Base-by-base conservation (phyloP, 64 coral and sea anemone species). In the Catalaphyllia jardinei region DNA sequence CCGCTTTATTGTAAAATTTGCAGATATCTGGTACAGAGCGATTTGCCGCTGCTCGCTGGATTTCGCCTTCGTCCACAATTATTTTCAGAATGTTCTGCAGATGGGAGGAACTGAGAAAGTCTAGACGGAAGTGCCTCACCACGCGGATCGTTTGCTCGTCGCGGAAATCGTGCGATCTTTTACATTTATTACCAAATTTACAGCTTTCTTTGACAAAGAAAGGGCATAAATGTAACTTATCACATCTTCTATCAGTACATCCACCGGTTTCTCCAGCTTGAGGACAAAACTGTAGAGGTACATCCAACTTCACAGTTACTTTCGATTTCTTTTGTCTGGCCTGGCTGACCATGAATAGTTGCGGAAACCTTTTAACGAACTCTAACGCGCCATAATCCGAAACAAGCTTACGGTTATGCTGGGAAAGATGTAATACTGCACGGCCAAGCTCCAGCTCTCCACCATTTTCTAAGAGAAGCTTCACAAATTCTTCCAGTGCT, bases 1-100 rank as follows among this genome's bases (percentile, higher is more conserved):
- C 71, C n/a, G 60, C 64, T 35, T 94, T 94, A 82, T 98, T 98
- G 83, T 98, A 98, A 83, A 93, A 98, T 77, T 94, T 98, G 57
- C 92, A 94, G 4, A 92, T 82, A 16, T 91, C 73, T 54, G 92
- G 92, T 12, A 91, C 49, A 4, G 79, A 65, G 22, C 62, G 71
- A 54, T 4, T 59, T 0, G 79, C 72, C 4, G 95, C 95, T 0
- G 88, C 77, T 78, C 84, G 18, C 60, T 89, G 92, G 18, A 88
- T 91, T 84, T 96, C 87, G 64, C 87, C 93, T 60, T 96, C 60
- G 59, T 89, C 76, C 1, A 80, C 80, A 12, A 94, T 62, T n/a
- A 19, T 90, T 61, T 77, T 90, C 12, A 94, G 71, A 60, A 86
- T 54, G 60, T 80, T 72, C 60, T 79, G 54, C 16, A 98, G 61